Percentiles rank a stretch among this genome's conserved stretches.
phyloP scores from a whole-genome alignment of 30 jellyfish, hydroid and myxozoan species.

The Hydractinia echinata region DNA sequence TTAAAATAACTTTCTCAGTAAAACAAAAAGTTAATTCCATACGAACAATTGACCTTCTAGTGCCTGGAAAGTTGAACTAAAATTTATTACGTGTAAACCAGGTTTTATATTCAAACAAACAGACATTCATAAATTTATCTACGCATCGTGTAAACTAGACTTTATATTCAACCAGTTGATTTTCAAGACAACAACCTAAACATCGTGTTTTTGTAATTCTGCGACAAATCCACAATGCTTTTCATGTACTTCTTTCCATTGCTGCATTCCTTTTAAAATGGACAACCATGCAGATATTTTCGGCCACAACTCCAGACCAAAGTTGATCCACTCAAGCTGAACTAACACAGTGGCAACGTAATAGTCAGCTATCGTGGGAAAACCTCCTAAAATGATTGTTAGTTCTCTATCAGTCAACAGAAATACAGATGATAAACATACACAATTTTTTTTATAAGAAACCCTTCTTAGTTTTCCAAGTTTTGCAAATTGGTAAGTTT shows the following conservation, averaged over 20 bases:
- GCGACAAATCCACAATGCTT: slow-evolving; percentile 72
- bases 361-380: slow-evolving; percentile 67
- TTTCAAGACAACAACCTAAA: background rate
- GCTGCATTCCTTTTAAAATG: slow-evolving; percentile 23
- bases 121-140: no score
- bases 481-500: no score
- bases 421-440: background rate
- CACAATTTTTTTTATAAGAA: background rate
- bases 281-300: slow-evolving; percentile 56
- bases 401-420: background rate
- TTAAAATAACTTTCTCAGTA: no score
- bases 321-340: slow-evolving; percentile 89
- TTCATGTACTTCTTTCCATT: slow-evolving; percentile 79
- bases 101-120: no score
- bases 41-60: no score
- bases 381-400: slow-evolving; percentile 46
- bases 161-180: background rate
- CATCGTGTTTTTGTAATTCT: slow-evolving; percentile 46
- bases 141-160: no score
- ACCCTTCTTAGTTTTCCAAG: no score
- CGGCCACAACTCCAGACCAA: slow-evolving; percentile 81
- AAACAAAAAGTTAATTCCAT: no score
- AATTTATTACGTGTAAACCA: no score
- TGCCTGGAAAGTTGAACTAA: no score
- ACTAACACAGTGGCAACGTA: slow-evolving; percentile 69